These are phyloP conservation scores for Aleiodes testaceus DNA, from an alignment of 2,888 invertebrate species.

Conservation along the genomic window DNA sequence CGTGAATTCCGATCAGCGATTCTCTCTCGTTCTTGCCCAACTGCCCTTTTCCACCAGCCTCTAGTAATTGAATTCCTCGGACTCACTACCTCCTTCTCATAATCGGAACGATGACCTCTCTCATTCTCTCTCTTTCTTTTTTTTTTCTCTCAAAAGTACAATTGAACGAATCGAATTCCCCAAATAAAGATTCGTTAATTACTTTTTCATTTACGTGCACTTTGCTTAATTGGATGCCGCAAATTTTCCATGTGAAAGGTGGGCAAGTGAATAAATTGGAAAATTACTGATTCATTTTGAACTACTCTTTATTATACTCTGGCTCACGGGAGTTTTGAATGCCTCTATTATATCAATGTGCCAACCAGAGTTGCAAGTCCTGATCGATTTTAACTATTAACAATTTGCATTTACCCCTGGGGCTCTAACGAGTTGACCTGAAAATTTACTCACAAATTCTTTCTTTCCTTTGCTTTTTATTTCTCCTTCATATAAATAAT, in stretches of 20 bases:
- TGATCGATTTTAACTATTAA: slow-evolving; percentile 13
- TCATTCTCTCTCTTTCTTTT: neutral
- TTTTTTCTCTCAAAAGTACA: neutral
- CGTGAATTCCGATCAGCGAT: slow-evolving; percentile 26
- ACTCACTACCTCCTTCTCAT: slow-evolving; percentile 25
- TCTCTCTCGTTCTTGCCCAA: slow-evolving; percentile 15
- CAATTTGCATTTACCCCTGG: neutral
- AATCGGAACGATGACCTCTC: slow-evolving; percentile 29
- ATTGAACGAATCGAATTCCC: neutral
- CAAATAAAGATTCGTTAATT: slow-evolving; percentile 4
- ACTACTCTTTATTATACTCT: no score
- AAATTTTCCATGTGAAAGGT: neutral
- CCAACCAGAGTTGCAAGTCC: no score
- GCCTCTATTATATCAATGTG: no score
- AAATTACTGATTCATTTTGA: no score
- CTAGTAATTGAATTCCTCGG: slow-evolving; percentile 33
- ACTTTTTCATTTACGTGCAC: slow-evolving; percentile 12
- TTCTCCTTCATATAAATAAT: neutral
- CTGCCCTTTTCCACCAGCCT: neutral
- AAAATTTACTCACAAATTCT: neutral
- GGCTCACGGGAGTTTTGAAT: no score
- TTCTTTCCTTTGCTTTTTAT: no score
- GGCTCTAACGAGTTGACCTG: neutral
- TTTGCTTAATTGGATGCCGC: slow-evolving; percentile 23
- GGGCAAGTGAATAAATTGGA: no score